Base-by-base conservation (phyloP, 2,888 invertebrate species). In the Mystacides longicornis region DNA sequence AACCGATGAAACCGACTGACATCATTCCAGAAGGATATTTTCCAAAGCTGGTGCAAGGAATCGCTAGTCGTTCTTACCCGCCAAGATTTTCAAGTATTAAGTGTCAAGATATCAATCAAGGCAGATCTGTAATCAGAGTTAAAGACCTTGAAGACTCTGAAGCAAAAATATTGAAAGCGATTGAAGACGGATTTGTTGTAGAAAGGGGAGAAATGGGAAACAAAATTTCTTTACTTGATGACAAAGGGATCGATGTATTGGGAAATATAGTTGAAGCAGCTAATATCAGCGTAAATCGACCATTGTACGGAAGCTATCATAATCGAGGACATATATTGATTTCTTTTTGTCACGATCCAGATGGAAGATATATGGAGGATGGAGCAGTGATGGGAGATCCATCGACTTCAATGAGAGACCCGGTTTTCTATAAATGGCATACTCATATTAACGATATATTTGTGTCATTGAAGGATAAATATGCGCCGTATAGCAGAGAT, bases 301-400 rank as follows among this genome's bases (percentile, higher is more conserved):
- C 73, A 31, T 75, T 85, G 65, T 90, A 89, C 66, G 92, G 92
- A 0, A 86, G 89, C 69, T 65, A 90, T 27, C 91, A 93, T 71
- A 92, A 91, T 71, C 78, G 85, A 72, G 90, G 89, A 0, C 92
- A 92, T 66, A 81, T 88, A 2, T 78, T 87, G 65, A 81, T 91
- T 57, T 82, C 87, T 0, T 86, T 83, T 67, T 72, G 82, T 2
- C 91, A 92, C 66, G 92, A 93, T 69, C 90, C 91, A 0, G 89
- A 89, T 68, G 82, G 85, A 65, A 76, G 84, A 55, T 83, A 85
- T 66, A 69, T 85, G 75, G 70, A 70, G 62, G 62, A 65, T 14
- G 62, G 64, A 33, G 66, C 68, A 18, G 67, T 67, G 1, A 68
- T 71, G 64, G 67, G 66, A 23, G 69, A 69, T 49, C 62, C 66